A percentile compares a stretch with the other conserved stretches of the same genome.
phyloP scores from a whole-genome alignment of 2,797 vertebrate genomes.

The Podarcis siculus region DNA sequence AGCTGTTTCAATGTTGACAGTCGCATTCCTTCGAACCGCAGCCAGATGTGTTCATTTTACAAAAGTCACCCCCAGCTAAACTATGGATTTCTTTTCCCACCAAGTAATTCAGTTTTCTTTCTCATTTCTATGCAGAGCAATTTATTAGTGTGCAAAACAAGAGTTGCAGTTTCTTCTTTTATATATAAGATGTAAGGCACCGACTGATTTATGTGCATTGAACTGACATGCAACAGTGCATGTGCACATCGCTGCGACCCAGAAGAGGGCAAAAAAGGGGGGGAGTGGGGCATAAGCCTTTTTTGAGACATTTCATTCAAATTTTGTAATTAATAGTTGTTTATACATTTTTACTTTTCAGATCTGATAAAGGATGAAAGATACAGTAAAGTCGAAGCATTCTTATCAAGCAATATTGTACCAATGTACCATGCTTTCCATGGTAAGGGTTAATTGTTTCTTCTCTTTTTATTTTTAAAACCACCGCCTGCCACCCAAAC shows the following conservation, averaged over 20 bases:
- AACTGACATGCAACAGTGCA: too few species aligned
- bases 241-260: too few species aligned
- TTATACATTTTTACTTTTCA: conserved; percentile 55
- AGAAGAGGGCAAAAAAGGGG: not conserved
- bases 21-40: conserved; percentile 76
- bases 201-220: too few species aligned
- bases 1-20: conserved; percentile 86
- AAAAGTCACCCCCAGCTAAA: conserved; percentile 68
- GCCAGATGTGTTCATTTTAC: conserved; percentile 85
- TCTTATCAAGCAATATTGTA: conserved; percentile 87
- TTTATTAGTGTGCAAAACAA: not conserved
- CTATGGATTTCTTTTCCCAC: conserved; percentile 84
- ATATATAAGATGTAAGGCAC: not conserved
- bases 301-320: not conserved
- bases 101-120: conserved; percentile 77
- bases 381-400: conserved; percentile 82
- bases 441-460: conserved; percentile 78
- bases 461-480: too few species aligned
- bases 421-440: conserved; percentile 92
- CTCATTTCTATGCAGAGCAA: not conserved
- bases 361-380: conserved; percentile 74
- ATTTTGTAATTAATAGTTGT: conserved; percentile 24
- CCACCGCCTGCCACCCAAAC: too few species aligned
- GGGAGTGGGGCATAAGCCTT: not conserved
- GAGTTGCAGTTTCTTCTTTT: not conserved